Conservation (phyloP, 92 coral and sea anemone genomes). For the Epizoanthus ramosus region DNA sequence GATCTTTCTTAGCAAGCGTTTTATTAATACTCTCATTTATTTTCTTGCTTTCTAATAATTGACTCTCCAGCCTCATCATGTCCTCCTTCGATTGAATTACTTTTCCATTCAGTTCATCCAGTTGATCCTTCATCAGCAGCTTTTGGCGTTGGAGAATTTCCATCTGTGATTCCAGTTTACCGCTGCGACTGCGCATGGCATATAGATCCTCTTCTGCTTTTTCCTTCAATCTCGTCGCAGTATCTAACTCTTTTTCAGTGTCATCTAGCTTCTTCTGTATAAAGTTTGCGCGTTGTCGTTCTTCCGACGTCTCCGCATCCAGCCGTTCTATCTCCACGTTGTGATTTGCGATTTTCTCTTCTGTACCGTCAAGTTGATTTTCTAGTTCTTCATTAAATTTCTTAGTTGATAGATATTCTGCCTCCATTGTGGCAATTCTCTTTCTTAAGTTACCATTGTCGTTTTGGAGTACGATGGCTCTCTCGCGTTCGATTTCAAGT, state of each 20-base stretch:
- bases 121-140: conserved; percentile 72
- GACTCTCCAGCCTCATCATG: conserved; percentile 76
- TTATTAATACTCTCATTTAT: conserved; percentile 76
- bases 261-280: conserved; percentile 73
- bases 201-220: conserved; percentile 77
- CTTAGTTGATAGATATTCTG: conserved; percentile 60
- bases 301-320: conserved; percentile 61
- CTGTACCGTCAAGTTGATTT: conserved; percentile 83
- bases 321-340: conserved; percentile 76
- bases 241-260: conserved; percentile 69
- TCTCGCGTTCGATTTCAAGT: conserved; percentile 73
- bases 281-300: conserved; percentile 44
- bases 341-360: conserved; percentile 58
- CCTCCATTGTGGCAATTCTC: conserved; percentile 80
- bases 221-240: conserved; percentile 64
- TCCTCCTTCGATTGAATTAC: conserved; percentile 66
- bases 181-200: conserved; percentile 65
- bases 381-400: conserved; percentile 91
- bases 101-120: conserved; percentile 72
- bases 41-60: conserved; percentile 69
- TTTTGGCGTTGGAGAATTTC: conserved; percentile 79
- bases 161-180: conserved; percentile 80
- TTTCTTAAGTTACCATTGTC: conserved; percentile 72
- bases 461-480: conserved; percentile 74
- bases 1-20: conserved; percentile 70